Conservation (phyloP, 2,113 vertebrate genomes). For the Plestiodon gilberti region DNA sequence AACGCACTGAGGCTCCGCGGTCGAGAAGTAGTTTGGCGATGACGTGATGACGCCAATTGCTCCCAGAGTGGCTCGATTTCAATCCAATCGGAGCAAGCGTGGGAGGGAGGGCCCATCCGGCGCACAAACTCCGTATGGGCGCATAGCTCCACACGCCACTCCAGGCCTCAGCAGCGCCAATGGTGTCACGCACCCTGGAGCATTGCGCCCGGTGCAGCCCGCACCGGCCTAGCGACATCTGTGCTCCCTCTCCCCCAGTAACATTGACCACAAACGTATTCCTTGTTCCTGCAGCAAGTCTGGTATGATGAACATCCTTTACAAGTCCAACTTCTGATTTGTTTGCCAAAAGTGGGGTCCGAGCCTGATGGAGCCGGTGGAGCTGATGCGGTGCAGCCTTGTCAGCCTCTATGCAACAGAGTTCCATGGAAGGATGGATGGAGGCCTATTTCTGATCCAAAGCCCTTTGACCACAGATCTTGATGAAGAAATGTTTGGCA, state of each 20-base stretch:
- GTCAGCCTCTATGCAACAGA: neutral
- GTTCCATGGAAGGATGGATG: neutral
- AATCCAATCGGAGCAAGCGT: too few relatives aligned
- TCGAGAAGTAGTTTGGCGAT: too few relatives aligned
- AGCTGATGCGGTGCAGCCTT: neutral
- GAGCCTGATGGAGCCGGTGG: neutral
- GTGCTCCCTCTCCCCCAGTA: neutral
- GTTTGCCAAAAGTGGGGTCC: neutral
- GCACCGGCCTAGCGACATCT: too few relatives aligned
- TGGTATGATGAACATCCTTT: neutral
- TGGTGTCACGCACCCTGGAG: too few relatives aligned
- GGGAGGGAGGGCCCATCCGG: too few relatives aligned
- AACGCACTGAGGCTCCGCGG: too few relatives aligned
- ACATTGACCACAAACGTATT: neutral
- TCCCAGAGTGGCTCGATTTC: too few relatives aligned
- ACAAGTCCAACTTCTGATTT: neutral
- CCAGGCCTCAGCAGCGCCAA: too few relatives aligned
- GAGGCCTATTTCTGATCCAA: slow-evolving; percentile 47
- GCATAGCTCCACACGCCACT: too few relatives aligned
- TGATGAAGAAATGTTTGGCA: slow-evolving; percentile 60
- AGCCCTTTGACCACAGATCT: slow-evolving; percentile 45
- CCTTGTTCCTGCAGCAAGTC: neutral
- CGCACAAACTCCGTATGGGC: too few relatives aligned
- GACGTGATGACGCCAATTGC: too few relatives aligned
- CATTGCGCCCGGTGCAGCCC: too few relatives aligned